Evolutionary conservation across 2,888 invertebrate genomes (phyloP), one percentile per base, ranked within the genome.

Genomic region (Thecocarcelia acutangulata): DNA sequence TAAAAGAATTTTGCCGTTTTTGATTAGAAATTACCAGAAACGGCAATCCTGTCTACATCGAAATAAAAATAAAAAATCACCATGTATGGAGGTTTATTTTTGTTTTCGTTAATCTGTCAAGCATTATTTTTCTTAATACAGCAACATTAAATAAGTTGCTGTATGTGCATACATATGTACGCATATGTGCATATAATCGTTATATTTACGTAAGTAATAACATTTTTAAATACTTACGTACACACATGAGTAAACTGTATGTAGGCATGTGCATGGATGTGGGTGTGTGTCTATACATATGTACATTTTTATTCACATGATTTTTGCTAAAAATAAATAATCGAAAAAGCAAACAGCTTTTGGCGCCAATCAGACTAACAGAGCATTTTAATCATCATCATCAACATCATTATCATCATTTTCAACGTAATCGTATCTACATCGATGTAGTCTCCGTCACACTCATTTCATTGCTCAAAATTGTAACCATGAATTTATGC

Each of bases 311-410:
- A n/a, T n/a, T n/a, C 9, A 66, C n/a, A 21, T 40, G 28, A 15
- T 48, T 64, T 40, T 70, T 70, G 64, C 15, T 42, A 70, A 56
- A 19, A 68, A 75, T 40, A 33, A 33, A 68, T 50, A 64, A 74
- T 78, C 63, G 54, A 44, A 69, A 72, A 46, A 12, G 40, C 46
- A 82, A 74, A 78, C 74, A 82, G 69, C 78, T 82, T 82, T 69
- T 78, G 81, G 78, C 81, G 78, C 81, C 81, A 70, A 78, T 77
- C 68, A 68, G 64, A 75, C 64, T 79, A 75, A 64, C 64, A 70
- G 21, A 66, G 19, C 59, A 75, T 56, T 42, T 33, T 50, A 17
- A 3, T 52, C 37, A 11, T 19, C 11, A n/a, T 73, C 37, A 0
- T 46, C 19, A 54, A 46, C 66, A 12, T 33, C 56, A 40, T 50